Percentiles rank a stretch among this genome's conserved stretches.
Evolutionary conservation across 2,113 vertebrate species (phyloP).

Genomic region (Catharus bicknelli): DNA sequence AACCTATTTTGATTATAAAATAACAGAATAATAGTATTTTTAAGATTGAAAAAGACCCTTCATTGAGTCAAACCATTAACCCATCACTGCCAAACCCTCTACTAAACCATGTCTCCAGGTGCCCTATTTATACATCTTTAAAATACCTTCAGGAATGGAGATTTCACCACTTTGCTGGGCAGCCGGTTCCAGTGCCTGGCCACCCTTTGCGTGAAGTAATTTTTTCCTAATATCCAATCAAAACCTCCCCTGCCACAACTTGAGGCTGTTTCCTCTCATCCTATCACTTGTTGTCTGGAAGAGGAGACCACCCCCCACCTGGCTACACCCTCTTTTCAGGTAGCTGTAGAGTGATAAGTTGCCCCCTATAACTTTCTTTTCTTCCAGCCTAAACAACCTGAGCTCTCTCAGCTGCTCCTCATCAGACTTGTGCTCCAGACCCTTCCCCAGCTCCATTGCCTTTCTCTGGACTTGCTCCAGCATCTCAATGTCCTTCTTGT

Average conservation of each 20-base stretch:
- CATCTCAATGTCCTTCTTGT: not conserved
- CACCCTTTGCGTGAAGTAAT: not conserved
- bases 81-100: not conserved
- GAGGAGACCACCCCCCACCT: not conserved
- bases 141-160: not conserved
- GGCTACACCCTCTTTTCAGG: not conserved
- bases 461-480: accelerated
- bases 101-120: not conserved
- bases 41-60: not conserved
- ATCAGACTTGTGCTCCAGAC: not conserved
- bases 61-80: not conserved
- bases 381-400: accelerated
- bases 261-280: not conserved
- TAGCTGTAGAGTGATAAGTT: accelerated
- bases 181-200: accelerated
- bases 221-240: not conserved
- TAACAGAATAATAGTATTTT: not conserved
- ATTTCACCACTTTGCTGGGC: not conserved
- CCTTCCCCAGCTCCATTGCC: accelerated
- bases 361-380: accelerated
- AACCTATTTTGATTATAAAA: not conserved
- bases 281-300: not conserved
- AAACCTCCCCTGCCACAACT: not conserved
- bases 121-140: not conserved
- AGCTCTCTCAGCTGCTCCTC: accelerated